Conservation (phyloP, 2,888 invertebrate genomes). For the Lamellibrachia columna region DNA sequence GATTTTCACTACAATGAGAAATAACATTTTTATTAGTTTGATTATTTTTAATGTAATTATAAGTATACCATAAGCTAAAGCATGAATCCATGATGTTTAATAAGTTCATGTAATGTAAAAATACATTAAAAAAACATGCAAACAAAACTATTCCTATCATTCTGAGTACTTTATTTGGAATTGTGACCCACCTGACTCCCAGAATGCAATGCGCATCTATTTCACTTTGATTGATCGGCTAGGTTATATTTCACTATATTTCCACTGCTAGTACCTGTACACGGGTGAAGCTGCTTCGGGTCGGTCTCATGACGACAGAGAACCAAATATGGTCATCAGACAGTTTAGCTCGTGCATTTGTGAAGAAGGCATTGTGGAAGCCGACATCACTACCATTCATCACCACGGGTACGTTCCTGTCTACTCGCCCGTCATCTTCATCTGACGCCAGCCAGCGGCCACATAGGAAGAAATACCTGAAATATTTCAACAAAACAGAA, state of each 20-base stretch:
- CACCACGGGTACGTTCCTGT: conserved; percentile 36
- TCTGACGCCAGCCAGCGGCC: conserved; percentile 66
- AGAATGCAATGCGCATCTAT: too few relatives aligned
- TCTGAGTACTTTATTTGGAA: not conserved
- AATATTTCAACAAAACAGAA: not conserved
- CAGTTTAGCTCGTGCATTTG: conserved; percentile 20
- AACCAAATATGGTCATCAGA: conserved; percentile 67
- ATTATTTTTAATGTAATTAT: too few relatives aligned
- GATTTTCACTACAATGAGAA: too few relatives aligned
- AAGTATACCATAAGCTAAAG: too few relatives aligned
- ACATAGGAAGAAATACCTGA: conserved; percentile 47
- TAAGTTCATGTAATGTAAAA: too few relatives aligned
- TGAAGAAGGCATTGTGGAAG: conserved; percentile 17
- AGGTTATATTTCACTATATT: too few relatives aligned
- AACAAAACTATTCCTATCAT: not conserved
- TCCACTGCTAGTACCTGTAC: not conserved
- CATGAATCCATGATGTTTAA: too few relatives aligned
- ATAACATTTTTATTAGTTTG: too few relatives aligned
- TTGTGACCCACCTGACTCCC: too few relatives aligned
- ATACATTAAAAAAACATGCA: too few relatives aligned
- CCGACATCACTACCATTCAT: conserved; percentile 24
- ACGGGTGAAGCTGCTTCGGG: conserved; percentile 62
- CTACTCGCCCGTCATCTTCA: conserved; percentile 62
- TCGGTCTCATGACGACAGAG: conserved; percentile 65
- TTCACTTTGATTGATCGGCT: too few relatives aligned